phyloP scores from a whole-genome alignment of 2,113 vertebrate genomes.

The Pao palembangensis region DNA sequence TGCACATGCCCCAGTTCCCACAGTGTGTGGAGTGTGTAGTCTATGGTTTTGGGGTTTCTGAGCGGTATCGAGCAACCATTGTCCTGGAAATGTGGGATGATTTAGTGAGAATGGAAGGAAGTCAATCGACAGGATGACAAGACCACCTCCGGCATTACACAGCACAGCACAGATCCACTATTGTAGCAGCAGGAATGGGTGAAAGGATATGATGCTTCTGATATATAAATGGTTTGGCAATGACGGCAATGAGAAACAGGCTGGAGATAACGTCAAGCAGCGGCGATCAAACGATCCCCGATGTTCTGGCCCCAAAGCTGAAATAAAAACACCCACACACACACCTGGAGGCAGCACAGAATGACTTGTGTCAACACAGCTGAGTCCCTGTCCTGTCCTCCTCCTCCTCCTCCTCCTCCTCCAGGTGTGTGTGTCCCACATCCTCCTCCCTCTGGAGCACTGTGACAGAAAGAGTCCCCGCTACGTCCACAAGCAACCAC shows the following conservation, averaged over 20 bases:
- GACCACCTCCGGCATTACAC: constrained; percentile 46
- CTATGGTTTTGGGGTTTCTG: constrained; percentile 56
- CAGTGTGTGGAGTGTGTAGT: constrained; percentile 29
- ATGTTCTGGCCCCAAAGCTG: constrained; percentile 48
- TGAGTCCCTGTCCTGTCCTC: constrained; percentile 53
- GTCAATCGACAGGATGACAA: constrained; percentile 56
- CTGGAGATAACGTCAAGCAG: constrained; percentile 39
- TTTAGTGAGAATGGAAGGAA: constrained; percentile 72
- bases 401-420: constrained; percentile 22
- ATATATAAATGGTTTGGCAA: constrained; percentile 37
- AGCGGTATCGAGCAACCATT: constrained; percentile 46
- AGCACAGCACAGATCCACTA: constrained; percentile 38
- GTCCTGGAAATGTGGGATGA: constrained; percentile 62
- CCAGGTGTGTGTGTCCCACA: constrained; percentile 68
- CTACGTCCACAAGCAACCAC: constrained; percentile 79
- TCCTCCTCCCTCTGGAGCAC: constrained; percentile 64
- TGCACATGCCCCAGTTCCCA: constrained; percentile 39
- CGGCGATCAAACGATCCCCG: constrained; percentile 43
- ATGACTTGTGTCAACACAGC: constrained; percentile 70
- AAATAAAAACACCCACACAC: constrained; percentile 51
- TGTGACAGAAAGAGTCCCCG: constrained; percentile 55
- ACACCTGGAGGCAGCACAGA: constrained; percentile 48
- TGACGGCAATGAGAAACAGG: constrained; percentile 13
- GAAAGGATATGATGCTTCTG: constrained; percentile 46
- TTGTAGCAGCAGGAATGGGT: constrained; percentile 37